Base-by-base conservation (phyloP, 2,797 vertebrate genomes). In the Falco columbarius region DNA sequence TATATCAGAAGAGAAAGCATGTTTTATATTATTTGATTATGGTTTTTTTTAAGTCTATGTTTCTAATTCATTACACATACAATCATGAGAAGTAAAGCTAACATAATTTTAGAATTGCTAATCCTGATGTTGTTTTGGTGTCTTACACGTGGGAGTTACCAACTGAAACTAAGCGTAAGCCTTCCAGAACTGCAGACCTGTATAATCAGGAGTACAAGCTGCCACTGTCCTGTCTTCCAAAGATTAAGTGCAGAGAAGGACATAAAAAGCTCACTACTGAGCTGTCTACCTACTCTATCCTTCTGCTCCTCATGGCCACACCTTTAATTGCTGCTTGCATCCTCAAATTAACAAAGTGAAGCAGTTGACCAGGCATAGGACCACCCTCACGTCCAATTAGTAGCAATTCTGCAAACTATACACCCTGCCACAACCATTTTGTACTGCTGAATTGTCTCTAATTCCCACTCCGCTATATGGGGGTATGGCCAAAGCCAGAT, bases 111-210 rank as follows among this genome's bases (percentile, higher is more conserved):
- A 14, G 51, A 66, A 88, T 86, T 83, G 88, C 21, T 46, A 88
- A 7, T 70, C 70, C 44, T 84, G 30, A 49, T n/a, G 24, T 32
- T 82, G 26, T 59, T 87, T 70, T 76, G 21, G 15, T 34, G 36
- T 40, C n/a, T 63, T 40, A 70, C 23, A 56, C 1, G 0, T 0
- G 0, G 21, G 26, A 77, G 21, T 63, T 65, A 40, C 8, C 14
- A 68, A n/a, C 21, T 54, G 27, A 62, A 81, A 54, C 30, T 29
- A 34, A 79, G 19, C 11, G 24, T 6, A 68, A 94, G 29, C 18
- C 4, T 58, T 34, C 10, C 42, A 47, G 32, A 85, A 42, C 54
- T 29, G 51, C n/a, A 90, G 66, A 73, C 14, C 20, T 36, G 32
- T 34, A 27, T 0, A 22, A 9, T 51, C n/a, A 52, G n/a, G 51